phyloP scores from a whole-genome alignment of 2,113 vertebrate genomes.

The Syngnathus typhle region DNA sequence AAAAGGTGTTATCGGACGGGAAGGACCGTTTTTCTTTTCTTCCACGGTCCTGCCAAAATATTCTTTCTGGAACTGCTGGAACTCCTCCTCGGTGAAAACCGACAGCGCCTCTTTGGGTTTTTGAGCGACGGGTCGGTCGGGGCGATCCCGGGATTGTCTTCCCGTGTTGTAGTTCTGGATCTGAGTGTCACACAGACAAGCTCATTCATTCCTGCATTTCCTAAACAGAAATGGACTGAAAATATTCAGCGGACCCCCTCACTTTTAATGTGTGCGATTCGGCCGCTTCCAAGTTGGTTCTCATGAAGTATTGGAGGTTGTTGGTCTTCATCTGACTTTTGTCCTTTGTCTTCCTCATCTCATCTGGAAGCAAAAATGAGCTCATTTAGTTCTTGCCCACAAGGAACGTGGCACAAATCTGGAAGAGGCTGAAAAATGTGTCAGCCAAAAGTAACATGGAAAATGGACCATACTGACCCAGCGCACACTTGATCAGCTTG shows the following conservation, averaged over 20 bases:
- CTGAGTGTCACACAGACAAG: constrained; percentile 23
- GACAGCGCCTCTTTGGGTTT: constrained; percentile 45
- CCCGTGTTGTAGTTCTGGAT: constrained; percentile 57
- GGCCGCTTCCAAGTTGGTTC: constrained; percentile 24
- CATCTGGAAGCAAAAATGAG: constrained; percentile 47
- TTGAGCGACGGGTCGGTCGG: not conserved
- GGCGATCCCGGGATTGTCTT: constrained; percentile 56
- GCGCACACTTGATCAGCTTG: constrained; percentile 64
- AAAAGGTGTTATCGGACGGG: not conserved
- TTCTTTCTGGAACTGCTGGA: constrained; percentile 72
- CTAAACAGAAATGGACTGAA: not conserved
- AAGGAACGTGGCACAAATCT: no score
- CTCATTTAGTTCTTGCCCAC: no score
- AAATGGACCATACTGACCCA: constrained; percentile 59
- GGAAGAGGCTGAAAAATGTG: no score
- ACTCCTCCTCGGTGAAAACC: constrained; percentile 71
- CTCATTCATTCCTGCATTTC: not conserved
- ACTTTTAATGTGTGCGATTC: constrained; percentile 56
- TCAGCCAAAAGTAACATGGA: no score
- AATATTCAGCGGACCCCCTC: not conserved
- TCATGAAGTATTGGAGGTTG: constrained; percentile 67
- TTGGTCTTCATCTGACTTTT: constrained; percentile 60
- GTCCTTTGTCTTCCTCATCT: constrained; percentile 66
- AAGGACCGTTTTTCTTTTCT: constrained; percentile 22
- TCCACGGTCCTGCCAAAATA: constrained; percentile 68